A percentile compares a stretch with the other conserved stretches of the same genome.
These are phyloP conservation scores for Oophaga pumilio DNA, from an alignment of 2,113 vertebrate genomes.

Conservation along the genomic window DNA sequence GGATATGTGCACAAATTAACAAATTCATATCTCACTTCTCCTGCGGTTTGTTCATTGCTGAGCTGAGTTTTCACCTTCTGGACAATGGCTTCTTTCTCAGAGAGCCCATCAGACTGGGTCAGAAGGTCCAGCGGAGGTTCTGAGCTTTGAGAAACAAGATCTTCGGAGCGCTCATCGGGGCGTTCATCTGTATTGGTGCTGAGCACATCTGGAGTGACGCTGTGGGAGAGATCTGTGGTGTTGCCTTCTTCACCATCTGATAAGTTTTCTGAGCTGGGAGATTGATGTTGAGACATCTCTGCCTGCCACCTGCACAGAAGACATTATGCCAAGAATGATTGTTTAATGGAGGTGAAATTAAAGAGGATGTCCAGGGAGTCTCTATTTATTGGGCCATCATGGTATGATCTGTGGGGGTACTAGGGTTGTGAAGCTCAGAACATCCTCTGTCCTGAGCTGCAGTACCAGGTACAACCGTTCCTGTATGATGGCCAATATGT, in stretches of 20 bases:
- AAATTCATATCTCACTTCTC: conserved; percentile 69
- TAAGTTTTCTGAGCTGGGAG: conserved; percentile 89
- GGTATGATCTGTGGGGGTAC: not conserved
- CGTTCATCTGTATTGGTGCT: conserved; percentile 90
- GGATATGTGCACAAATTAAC: not conserved
- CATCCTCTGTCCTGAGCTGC: not conserved
- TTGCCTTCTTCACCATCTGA: conserved; percentile 91
- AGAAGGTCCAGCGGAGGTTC: conserved; percentile 84
- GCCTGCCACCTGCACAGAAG: conserved; percentile 70
- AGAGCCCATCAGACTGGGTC: conserved; percentile 76
- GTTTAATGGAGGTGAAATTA: not conserved
- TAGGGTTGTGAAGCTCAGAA: not conserved
- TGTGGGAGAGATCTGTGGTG: conserved; percentile 88
- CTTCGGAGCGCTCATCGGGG: conserved; percentile 85
- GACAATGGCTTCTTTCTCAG: conserved; percentile 77
- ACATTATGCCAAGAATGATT: not conserved
- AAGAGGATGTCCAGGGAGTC: no score
- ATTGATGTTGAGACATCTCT: conserved; percentile 86
- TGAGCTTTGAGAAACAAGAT: conserved; percentile 85
- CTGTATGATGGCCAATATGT: no score
- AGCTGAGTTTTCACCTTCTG: conserved; percentile 79
- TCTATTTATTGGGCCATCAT: not conserved
- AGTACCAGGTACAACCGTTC: not conserved
- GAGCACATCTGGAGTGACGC: conserved; percentile 87
- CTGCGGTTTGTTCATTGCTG: conserved; percentile 74